Percentiles rank a stretch among this genome's conserved stretches.
These are phyloP conservation scores for Cyclophora punctaria DNA, from an alignment of 2,888 invertebrate genomes.

Conservation along the genomic window DNA sequence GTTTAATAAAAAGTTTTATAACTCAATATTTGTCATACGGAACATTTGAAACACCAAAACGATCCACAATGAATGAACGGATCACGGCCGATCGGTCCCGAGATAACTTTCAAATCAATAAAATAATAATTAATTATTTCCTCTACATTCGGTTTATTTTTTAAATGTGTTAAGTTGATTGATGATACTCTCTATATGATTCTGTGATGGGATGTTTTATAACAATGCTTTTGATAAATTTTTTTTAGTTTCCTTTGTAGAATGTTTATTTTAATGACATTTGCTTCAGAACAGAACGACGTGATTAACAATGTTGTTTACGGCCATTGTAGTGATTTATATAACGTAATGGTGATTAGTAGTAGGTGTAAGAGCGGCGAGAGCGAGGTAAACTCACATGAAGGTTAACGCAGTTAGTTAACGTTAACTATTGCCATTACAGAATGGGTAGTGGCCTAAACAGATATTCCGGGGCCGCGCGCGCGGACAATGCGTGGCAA, in stretches of 20 bases:
- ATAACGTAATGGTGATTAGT: conserved; percentile 14
- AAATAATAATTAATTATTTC: conserved; percentile 63
- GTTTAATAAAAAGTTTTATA: background rate
- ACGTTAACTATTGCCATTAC: conserved; percentile 62
- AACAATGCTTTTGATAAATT: no score
- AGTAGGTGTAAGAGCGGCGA: conserved; percentile 26
- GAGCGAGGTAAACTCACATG: conserved; percentile 40
- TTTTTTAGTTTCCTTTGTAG: no score
- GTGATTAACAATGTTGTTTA: background rate
- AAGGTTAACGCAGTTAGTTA: conserved; percentile 54
- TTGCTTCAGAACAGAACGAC: no score
- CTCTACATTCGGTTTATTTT: conserved; percentile 56
- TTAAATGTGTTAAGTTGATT: conserved; percentile 66
- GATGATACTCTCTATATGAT: conserved; percentile 41
- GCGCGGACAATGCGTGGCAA: conserved; percentile 69
- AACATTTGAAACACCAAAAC: conserved; percentile 26
- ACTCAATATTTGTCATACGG: background rate
- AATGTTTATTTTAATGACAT: no score
- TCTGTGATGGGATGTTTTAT: conserved; percentile 11
- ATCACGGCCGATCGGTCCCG: conserved; percentile 57
- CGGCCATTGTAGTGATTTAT: background rate
- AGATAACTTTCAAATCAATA: conserved; percentile 69
- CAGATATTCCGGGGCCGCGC: conserved; percentile 72
- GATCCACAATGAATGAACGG: conserved; percentile 49
- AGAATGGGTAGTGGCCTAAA: conserved; percentile 69